These are phyloP conservation scores for Rhamnusium bicolor DNA, from an alignment of 2,888 invertebrate species.

Conservation along the genomic window DNA sequence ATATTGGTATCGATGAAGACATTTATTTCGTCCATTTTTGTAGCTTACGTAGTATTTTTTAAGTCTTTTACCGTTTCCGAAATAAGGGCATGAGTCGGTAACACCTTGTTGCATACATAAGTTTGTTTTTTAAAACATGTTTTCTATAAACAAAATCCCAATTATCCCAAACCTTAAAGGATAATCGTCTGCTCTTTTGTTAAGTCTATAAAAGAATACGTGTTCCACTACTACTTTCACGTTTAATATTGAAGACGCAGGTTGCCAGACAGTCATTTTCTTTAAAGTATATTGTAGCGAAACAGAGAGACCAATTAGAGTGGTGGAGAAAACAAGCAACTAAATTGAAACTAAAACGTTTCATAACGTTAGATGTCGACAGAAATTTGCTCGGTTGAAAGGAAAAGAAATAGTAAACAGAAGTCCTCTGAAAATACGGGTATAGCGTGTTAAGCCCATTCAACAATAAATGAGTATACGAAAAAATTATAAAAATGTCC, in stretches of 20 bases:
- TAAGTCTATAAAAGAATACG: neutral
- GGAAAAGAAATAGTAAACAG: constrained; percentile 5
- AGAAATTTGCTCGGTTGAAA: constrained; percentile 4
- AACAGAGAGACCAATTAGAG: constrained; percentile 13
- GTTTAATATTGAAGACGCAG: neutral
- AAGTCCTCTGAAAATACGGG: constrained; percentile 10
- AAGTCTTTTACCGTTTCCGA: too few species aligned
- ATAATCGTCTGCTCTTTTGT: neutral
- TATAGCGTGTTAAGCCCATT: constrained; percentile 8
- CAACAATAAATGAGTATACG: neutral
- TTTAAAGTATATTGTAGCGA: constrained; percentile 13
- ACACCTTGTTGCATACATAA: neutral
- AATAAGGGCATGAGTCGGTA: too few species aligned
- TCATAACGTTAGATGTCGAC: constrained; percentile 14
- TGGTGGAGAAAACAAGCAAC: constrained; percentile 11
- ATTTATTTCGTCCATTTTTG: too few species aligned
- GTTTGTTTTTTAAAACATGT: neutral
- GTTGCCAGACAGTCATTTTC: constrained; percentile 11
- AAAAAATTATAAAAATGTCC: neutral
- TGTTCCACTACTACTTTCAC: neutral
- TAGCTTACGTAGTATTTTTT: too few species aligned
- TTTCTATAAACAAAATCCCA: neutral
- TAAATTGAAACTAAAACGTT: constrained; percentile 28
- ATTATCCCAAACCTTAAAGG: neutral
- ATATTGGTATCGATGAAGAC: too few species aligned